Evolutionary conservation across 2,888 invertebrate species (phyloP), one percentile per base, ranked within the genome.

Genomic region (Priapulus caudatus): DNA sequence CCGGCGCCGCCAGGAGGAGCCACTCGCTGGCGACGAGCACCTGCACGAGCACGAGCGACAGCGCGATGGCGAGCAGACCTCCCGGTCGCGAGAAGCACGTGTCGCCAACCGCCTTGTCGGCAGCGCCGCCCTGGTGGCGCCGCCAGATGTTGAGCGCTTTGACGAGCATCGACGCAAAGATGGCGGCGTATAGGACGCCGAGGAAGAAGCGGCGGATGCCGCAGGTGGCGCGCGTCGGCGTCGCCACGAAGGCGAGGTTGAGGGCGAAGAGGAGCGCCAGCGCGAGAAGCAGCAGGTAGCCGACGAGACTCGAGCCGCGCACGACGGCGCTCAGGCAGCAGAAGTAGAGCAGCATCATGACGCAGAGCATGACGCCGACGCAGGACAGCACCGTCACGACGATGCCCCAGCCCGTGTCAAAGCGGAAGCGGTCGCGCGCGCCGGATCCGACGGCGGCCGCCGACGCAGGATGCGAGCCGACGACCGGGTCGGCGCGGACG

Each of bases 121-220:
- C 56, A 48, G 60, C 52, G 56, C 56, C 50, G 59, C 60, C 15
- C 4, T 23, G 4, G 10, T 44, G 50, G 0, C 67, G 60, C n/a
- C 72, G 57, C 69, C 71, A 72, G 48, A 65, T 67, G 58, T 72
- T 71, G 5, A 72, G 64, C 16, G 70, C 66, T 56, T 72, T 72
- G 1, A 74, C 67, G 54, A 75, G 63, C 59, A 74, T 65, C 2
- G 71, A 69, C 16, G 71, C 62, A 54, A 72, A 73, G 22, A 69
- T 65, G 24, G 72, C 61, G 10, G 71, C 65, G 56, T 74, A 75
- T 5, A 70, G 67, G 15, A 74, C 59, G 4, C 72, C 72, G 18
- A 72, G 67, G 23, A 67, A 61, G 58, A 74, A 72, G 47, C 72
- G 61, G n/a, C 74, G 63, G 5, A 72, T 62, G 4, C 67, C 70